Evolutionary conservation across 1,140 invertebrate genomes (phyloP), one percentile per base, ranked within the genome.

Genomic region (Drosophila navojoa): DNA sequence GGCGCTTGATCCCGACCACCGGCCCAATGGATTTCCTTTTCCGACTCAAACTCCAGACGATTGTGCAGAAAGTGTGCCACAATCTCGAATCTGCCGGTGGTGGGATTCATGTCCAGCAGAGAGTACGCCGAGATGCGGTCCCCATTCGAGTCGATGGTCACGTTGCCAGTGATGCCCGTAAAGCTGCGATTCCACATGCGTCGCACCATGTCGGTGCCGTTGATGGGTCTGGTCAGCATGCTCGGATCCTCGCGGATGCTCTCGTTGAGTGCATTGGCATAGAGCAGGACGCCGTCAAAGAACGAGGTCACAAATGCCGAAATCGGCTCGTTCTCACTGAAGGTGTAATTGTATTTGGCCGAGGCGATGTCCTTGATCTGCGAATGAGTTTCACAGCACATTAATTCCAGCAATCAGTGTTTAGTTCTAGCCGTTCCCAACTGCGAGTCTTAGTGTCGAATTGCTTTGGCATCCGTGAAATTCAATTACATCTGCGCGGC

Each of bases 281-380:
- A 99, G 10, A 99, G 94, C 0, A 99, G 93, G 10, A 99, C 97
- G 0, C 96, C 96, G 89, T 99, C 98, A 90, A 99, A 98, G 92
- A 99, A 98, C 0, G 98, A 97, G 3, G 97, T 97, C 13, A 99
- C 97, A 87, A 98, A 98, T 16, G 96, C 96, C 7, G 96, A 96
- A 1, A 97, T 95, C 7, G 95, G 94, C 62, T 95, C 95, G 47
- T 93, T 94, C 79, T 95, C 95, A 1, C 94, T 95, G 73, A 96
- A 96, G 1, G 94, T 95, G 90, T 97, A 98, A 85, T 96, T 96
- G 92, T 97, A 98, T 79, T 96, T 95, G 35, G 93, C 93, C 29
- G 95, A 93, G 0, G 97, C 97, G 7, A 97, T 93, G 35, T 94
- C 92, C 92, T 98, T 98, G 1, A 98, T 97, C 94, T 95, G 92